These are phyloP conservation scores for Dicranocentrus wangi DNA, from an alignment of 2,888 invertebrate genomes.

Conservation along the genomic window DNA sequence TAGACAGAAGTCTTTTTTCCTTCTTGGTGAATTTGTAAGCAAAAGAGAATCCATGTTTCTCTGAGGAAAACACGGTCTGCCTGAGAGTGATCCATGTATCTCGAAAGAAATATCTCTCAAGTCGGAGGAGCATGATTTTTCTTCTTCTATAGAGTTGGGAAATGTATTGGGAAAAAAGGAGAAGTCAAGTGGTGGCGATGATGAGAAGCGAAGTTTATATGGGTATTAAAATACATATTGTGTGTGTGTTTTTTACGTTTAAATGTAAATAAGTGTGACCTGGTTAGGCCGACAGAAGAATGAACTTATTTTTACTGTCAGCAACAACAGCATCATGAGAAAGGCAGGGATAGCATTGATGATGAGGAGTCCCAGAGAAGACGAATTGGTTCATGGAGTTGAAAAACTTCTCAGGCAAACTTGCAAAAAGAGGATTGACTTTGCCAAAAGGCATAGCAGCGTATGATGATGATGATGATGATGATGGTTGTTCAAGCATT, in stretches of 20 bases:
- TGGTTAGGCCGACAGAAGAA: slow-evolving; percentile 16
- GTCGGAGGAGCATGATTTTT: neutral
- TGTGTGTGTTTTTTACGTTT: neutral
- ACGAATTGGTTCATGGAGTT: neutral
- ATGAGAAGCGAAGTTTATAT: neutral
- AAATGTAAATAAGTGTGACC: slow-evolving; percentile 29
- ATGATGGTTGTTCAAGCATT: neutral
- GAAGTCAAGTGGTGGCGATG: too few species aligned
- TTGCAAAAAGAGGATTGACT: slow-evolving; percentile 13
- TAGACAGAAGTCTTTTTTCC: too few species aligned
- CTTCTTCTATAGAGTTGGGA: too few species aligned
- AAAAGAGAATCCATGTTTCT: neutral
- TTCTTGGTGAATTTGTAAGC: slow-evolving; percentile 7
- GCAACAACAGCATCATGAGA: slow-evolving; percentile 1
- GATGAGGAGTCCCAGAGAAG: neutral
- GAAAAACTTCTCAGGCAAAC: neutral
- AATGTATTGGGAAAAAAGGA: too few species aligned
- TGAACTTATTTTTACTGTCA: slow-evolving; percentile 18
- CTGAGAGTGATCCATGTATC: too few species aligned
- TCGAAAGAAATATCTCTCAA: neutral
- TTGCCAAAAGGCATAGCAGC: slow-evolving; percentile 30
- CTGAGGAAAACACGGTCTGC: too few species aligned
- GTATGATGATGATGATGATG: neutral
- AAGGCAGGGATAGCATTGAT: neutral
- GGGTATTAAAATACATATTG: too few species aligned